Evolutionary conservation across 2,888 invertebrate genomes (phyloP).

Genomic region (Ochlodes sylvanus): DNA sequence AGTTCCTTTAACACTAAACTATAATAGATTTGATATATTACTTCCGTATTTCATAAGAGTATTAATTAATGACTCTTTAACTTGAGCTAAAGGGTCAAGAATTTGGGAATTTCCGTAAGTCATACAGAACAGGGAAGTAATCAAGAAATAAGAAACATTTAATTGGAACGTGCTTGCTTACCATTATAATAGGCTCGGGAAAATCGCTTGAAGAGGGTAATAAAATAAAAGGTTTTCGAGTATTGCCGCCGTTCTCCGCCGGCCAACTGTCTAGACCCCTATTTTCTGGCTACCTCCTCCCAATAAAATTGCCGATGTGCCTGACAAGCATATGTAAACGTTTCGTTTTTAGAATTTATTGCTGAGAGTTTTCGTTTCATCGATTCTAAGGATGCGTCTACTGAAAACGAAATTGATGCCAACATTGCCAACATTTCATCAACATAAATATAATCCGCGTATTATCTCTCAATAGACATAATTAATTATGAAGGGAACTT

Average conservation of each 20-base stretch:
- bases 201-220: constrained; percentile 32
- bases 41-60: no score
- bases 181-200: constrained; percentile 36
- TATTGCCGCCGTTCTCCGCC: constrained; percentile 58
- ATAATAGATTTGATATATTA: no score
- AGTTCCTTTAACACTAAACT: no score
- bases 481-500: no score
- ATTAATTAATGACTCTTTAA: neutral
- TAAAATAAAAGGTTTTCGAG: constrained; percentile 60
- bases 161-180: constrained; percentile 44
- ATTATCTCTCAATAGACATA: no score
- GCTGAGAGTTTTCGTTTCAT: constrained; percentile 10
- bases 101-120: constrained; percentile 13
- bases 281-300: constrained; percentile 50
- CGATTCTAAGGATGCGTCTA: neutral
- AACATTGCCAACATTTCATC: no score
- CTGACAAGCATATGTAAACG: constrained; percentile 64
- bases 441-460: no score
- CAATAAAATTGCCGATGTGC: constrained; percentile 66
- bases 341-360: constrained; percentile 14
- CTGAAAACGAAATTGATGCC: neutral
- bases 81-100: neutral
- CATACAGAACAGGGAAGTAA: constrained; percentile 14
- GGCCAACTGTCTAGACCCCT: constrained; percentile 58
- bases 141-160: constrained; percentile 39